A percentile compares a stretch with the other conserved stretches of the same genome.
These are phyloP conservation scores for Herpailurus yagouaroundi DNA, from an alignment of 2,113 vertebrate genomes.

Conservation along the genomic window DNA sequence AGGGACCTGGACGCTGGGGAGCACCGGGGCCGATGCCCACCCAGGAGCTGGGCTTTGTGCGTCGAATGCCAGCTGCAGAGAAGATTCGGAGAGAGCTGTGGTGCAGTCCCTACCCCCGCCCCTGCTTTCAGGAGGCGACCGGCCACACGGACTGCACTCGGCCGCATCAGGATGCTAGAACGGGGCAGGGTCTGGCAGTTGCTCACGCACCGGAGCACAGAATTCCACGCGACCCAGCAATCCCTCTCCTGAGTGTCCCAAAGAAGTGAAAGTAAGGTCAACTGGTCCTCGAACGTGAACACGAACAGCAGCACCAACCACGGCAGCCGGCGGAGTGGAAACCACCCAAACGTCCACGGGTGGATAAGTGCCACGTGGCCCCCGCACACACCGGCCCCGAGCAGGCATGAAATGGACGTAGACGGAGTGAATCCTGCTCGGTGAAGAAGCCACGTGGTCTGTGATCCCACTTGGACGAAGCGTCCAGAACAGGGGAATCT, in stretches of 20 bases:
- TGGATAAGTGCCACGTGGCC: rapidly evolving
- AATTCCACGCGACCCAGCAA: rapidly evolving
- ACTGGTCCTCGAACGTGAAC: rapidly evolving
- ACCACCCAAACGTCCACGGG: rapidly evolving
- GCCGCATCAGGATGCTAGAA: neutral
- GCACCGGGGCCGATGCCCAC: rapidly evolving
- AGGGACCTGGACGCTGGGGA: rapidly evolving
- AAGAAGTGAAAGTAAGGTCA: too few relatives aligned
- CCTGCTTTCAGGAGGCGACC: rapidly evolving
- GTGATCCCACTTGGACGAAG: rapidly evolving
- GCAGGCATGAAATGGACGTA: rapidly evolving
- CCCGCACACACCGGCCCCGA: rapidly evolving
- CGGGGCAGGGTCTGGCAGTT: rapidly evolving
- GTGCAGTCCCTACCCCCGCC: rapidly evolving
- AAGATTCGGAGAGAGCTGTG: too few relatives aligned
- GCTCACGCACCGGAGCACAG: neutral
- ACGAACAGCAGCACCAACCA: rapidly evolving
- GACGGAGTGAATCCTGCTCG: neutral
- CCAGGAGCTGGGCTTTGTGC: rapidly evolving
- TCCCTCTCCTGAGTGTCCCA: neutral
- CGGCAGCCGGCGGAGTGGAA: rapidly evolving
- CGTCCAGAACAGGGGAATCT: rapidly evolving
- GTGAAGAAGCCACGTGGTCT: rapidly evolving
- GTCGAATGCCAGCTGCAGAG: neutral
- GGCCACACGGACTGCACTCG: neutral